Conservation (phyloP, 1,140 invertebrate genomes). For the Protaetia brevitarsis region DNA sequence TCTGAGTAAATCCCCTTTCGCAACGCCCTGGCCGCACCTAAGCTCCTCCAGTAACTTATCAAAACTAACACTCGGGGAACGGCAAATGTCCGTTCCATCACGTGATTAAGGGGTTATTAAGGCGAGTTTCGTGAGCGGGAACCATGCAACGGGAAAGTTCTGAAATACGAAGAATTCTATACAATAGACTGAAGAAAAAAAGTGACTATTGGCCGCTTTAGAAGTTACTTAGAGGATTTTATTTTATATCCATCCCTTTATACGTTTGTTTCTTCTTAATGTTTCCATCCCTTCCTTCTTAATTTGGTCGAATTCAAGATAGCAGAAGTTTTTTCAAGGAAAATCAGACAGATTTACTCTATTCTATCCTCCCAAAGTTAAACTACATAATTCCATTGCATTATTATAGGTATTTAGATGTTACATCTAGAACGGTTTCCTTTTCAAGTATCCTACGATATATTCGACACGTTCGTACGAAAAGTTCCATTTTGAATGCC, state of each 20-base stretch:
- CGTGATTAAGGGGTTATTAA: slow-evolving; percentile 7
- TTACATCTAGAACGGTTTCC: no score
- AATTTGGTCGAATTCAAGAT: background rate
- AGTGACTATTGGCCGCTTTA: slow-evolving; percentile 6
- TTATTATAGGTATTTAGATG: background rate
- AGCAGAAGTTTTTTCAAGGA: background rate
- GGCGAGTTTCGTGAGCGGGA: background rate
- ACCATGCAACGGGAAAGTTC: background rate
- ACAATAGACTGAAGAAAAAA: background rate
- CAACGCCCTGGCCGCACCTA: slow-evolving; percentile 6
- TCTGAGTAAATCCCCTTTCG: slow-evolving; percentile 9
- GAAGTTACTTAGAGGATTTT: background rate
- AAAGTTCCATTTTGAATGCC: no score
- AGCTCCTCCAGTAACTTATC: slow-evolving; percentile 12
- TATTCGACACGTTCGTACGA: no score
- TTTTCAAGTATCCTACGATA: no score
- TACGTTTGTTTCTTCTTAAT: background rate
- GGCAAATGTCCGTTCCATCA: slow-evolving; percentile 15
- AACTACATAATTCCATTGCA: background rate
- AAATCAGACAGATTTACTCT: background rate
- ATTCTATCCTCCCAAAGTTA: background rate
- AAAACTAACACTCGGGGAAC: slow-evolving; percentile 14
- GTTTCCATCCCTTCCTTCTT: background rate
- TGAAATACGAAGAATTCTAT: slow-evolving; percentile 3
- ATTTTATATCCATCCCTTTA: background rate